phyloP scores from a whole-genome alignment of 2,113 vertebrate genomes.

The Mungos mungo region DNA sequence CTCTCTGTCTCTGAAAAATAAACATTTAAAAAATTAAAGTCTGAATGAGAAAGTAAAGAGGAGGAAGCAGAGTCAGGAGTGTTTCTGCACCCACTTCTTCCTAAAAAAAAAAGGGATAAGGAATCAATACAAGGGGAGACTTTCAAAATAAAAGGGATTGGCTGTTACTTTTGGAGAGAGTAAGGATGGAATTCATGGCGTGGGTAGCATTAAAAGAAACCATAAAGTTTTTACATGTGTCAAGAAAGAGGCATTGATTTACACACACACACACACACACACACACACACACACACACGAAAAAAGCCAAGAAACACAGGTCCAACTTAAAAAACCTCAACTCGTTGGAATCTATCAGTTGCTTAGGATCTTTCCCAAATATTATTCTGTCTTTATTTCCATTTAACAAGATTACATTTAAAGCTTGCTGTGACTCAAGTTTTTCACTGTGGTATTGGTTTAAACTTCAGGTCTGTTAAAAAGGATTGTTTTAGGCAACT shows the following conservation, averaged over 20 bases:
- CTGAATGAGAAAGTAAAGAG: neutral
- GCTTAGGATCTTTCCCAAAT: neutral
- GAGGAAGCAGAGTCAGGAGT: neutral
- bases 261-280: neutral
- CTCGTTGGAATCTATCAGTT: neutral
- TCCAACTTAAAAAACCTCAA: neutral
- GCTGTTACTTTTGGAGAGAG: neutral
- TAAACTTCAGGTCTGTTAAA: neutral
- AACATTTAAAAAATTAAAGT: too few relatives aligned
- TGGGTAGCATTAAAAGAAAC: neutral
- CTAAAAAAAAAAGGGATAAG: neutral
- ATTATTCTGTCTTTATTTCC: constrained; percentile 12
- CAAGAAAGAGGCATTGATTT: neutral
- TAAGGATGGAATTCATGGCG: neutral
- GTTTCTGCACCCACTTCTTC: neutral
- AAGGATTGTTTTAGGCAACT: neutral
- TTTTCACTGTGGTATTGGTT: neutral
- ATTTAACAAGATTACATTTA: neutral
- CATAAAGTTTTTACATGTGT: neutral
- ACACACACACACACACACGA: neutral
- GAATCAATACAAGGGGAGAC: neutral
- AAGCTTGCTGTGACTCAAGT: neutral
- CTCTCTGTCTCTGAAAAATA: too few relatives aligned
- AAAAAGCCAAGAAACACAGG: neutral
- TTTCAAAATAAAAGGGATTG: neutral